Base-by-base conservation (phyloP, 2,888 invertebrate species). In the Sicus ferrugineus region DNA sequence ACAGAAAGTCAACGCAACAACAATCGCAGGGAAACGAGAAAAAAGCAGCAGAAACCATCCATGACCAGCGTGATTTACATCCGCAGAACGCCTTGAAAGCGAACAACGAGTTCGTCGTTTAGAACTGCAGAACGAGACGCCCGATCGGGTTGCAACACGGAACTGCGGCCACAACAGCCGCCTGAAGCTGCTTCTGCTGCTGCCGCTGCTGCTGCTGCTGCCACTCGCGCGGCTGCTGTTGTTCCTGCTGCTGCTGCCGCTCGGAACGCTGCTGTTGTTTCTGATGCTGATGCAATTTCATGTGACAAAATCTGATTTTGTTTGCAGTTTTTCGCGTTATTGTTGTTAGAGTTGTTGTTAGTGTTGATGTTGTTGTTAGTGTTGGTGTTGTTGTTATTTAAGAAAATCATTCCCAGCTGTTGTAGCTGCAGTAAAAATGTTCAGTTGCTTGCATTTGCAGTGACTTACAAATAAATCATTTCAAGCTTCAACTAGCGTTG, bases 81-180 rank as follows among this genome's bases (percentile, higher is more conserved):
- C 59, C 58, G 48, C 42, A 28, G n/a, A 58, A 30, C 42, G 30
- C 59, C 31, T 21, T 54, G 56, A 64, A 59, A 64, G 16, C 56
- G 70, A 70, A 70, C 70, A n/a, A n/a, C n/a, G n/a, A n/a, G 68
- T 72, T 73, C 64, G 11, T 19, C 19, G 2, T 56, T 59, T 9
- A 28, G 3, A 28, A 6, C 59, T 66, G 21, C n/a, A 31, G 19
- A 54, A 63, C 38, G 26, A 63, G 42, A 54, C 52, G 42, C 34
- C 46, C 54, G 30, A 54, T 11, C 30, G 23, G n/a, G 50, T 63
- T 59, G 56, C 46, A n/a, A 26, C 46, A 4, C 30, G 48, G 23
- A 1, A 67, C 42, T 31, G 48, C 54, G 59, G 38, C 50, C 58
- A n/a, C n/a, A n/a, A n/a, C n/a, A 46, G 68, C 31, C 11, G 58